Conservation (phyloP, 2,888 invertebrate genomes). For the Melanostoma mellinum region DNA sequence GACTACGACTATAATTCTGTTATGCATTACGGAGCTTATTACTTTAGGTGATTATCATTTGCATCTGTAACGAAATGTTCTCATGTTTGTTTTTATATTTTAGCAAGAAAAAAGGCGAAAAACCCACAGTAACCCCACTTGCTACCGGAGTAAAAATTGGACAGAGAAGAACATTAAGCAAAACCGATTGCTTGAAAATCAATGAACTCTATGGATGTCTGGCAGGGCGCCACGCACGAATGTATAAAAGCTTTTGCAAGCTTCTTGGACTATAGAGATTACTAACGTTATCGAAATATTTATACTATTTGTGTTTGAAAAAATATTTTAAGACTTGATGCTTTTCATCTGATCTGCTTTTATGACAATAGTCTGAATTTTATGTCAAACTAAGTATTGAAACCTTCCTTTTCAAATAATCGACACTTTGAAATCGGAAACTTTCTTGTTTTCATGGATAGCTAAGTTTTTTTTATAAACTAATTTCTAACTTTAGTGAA, state of each 20-base stretch:
- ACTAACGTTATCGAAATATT: too few relatives aligned
- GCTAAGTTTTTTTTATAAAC: too few relatives aligned
- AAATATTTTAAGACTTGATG: too few relatives aligned
- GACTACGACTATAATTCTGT: slow-evolving; percentile 90
- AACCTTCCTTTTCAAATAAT: too few relatives aligned
- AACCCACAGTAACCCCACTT: slow-evolving; percentile 85
- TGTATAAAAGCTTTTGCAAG: slow-evolving; percentile 79
- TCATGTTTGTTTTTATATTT: not conserved
- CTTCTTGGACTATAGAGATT: slow-evolving; percentile 77
- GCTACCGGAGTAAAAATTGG: slow-evolving; percentile 83
- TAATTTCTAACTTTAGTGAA: too few relatives aligned
- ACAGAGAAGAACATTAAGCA: slow-evolving; percentile 86
- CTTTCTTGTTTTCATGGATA: too few relatives aligned
- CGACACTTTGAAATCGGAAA: too few relatives aligned
- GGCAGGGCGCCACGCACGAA: slow-evolving; percentile 78
- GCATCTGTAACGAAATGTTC: not conserved
- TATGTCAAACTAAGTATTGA: too few relatives aligned
- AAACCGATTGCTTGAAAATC: slow-evolving; percentile 87
- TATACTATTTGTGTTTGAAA: too few relatives aligned
- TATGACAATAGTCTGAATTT: too few relatives aligned
- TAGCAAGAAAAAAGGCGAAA: slow-evolving; percentile 84
- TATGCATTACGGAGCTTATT: slow-evolving; percentile 89
- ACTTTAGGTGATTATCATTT: slow-evolving; percentile 81
- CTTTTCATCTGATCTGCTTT: too few relatives aligned
- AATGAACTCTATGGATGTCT: slow-evolving; percentile 86